These are phyloP conservation scores for Scaptodrosophila latifasciaeformis DNA, from an alignment of 2,888 invertebrate genomes.

Conservation along the genomic window DNA sequence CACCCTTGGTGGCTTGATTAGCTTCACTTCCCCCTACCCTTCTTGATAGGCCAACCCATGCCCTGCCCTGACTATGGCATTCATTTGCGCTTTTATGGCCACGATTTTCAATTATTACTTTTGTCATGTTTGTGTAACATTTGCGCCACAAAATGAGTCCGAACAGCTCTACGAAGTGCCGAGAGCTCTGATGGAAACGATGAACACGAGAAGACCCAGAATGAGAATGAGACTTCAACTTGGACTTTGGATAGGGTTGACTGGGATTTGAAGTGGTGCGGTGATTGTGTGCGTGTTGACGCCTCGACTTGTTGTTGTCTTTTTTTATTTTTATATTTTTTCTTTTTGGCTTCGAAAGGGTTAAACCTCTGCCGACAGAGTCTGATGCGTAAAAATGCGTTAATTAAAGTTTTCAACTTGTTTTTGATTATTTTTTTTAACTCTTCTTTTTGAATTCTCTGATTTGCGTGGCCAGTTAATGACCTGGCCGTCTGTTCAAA, in stretches of 20 bases:
- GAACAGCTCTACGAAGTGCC: conserved; percentile 45
- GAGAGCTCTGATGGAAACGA: too few relatives aligned
- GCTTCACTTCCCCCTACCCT: background rate
- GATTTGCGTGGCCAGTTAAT: too few relatives aligned
- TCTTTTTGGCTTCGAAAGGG: conserved; percentile 30
- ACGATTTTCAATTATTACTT: conserved; percentile 67
- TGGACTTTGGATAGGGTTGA: too few relatives aligned
- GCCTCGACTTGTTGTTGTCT: too few relatives aligned
- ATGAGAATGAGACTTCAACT: too few relatives aligned
- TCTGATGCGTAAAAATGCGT: conserved; percentile 66
- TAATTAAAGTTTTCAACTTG: conserved; percentile 65
- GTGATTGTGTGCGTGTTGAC: too few relatives aligned
- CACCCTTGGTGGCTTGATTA: conserved; percentile 5
- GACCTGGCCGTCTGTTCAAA: conserved; percentile 14
- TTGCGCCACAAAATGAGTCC: conserved; percentile 41
- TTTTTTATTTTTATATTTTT: background rate
- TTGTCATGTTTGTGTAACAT: conserved; percentile 65
- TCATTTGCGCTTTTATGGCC: conserved; percentile 57
- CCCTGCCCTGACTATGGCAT: background rate
- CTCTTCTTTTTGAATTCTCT: background rate
- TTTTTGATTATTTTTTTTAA: conserved; percentile 38
- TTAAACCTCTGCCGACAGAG: conserved; percentile 63
- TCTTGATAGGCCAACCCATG: too few relatives aligned
- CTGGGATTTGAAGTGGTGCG: background rate
- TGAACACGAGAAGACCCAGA: too few relatives aligned